Evolutionary conservation across 2,888 invertebrate species (phyloP), one percentile per base, ranked within the genome.

Genomic region (Trypoxylon attenuatum): DNA sequence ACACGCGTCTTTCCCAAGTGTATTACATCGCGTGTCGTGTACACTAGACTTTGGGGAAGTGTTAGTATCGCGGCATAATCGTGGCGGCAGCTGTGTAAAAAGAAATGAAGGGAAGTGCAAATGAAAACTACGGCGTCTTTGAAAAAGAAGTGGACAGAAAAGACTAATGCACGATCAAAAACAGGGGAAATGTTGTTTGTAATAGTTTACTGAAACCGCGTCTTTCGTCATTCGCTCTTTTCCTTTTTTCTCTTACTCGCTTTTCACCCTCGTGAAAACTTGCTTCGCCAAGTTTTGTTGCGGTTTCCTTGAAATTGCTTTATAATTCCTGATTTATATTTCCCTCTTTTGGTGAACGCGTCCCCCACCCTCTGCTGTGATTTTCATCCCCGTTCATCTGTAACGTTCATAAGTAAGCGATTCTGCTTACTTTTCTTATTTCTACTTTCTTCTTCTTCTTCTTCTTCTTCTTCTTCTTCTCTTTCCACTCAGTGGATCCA

Each of bases 251-350:
- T 6, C 27, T 21, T 47, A 41, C 29, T 19, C 33, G 29, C 46
- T 29, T 29, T 61, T 55, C 64, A 61, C 58, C 46, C 43, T 53
- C 49, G 49, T 29, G 43, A 21, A 27, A 66, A 62, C 50, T 64
- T 59, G 33, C 51, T 60, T 51, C 46, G 39, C 43, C 59, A 69
- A 76, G 69, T 80, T 80, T 70, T 71, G 68, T 78, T 73, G 77
- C 70, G 78, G 79, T 76, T 77, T 76, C 64, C 69, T 42, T 59
- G 66, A 77, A 82, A 82, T 82, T 79, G 77, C 81, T 82, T 82
- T 81, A 82, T 82, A 82, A 82, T 82, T 79, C 71, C 69, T 78
- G 79, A 82, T 82, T 81, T 80, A 82, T 79, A 71, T 67, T 72
- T 71, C 64, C 64, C 53, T 69, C 66, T 13, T 13, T 13, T 33